Evolutionary conservation across 2,113 vertebrate species (phyloP).

Genomic region (Numenius arquata): DNA sequence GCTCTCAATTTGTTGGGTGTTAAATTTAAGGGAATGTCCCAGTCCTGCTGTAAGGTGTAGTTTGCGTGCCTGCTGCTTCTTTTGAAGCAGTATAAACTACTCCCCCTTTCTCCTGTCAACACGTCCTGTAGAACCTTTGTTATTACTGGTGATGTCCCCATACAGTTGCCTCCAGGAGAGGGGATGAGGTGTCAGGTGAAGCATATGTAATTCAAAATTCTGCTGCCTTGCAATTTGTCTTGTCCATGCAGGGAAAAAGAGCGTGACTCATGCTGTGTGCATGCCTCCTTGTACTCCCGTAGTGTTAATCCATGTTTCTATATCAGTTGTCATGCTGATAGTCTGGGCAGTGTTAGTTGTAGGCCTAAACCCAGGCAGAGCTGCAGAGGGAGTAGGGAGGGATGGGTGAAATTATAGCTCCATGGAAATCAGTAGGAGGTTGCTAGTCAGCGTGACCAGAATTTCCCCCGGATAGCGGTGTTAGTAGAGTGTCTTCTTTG

Average conservation of each 20-base stretch:
- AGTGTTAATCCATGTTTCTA: neutral
- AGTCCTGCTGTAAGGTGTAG: neutral
- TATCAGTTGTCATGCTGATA: neutral
- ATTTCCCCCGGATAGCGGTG: rapidly evolving
- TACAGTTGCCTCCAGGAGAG: neutral
- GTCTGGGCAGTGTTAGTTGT: neutral
- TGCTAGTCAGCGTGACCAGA: neutral
- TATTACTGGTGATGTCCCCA: neutral
- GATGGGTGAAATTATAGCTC: neutral
- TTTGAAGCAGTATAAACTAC: neutral
- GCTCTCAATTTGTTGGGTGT: neutral
- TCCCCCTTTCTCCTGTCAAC: neutral
- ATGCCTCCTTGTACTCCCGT: neutral
- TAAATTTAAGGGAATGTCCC: neutral
- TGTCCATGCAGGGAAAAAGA: neutral
- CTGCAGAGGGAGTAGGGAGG: neutral
- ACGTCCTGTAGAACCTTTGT: neutral
- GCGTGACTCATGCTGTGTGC: neutral
- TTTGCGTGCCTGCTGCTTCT: neutral
- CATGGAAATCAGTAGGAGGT: neutral
- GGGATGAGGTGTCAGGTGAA: neutral
- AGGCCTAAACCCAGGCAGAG: neutral
- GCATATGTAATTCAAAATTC: neutral
- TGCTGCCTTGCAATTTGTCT: neutral
- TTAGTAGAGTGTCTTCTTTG: neutral